phyloP scores from a whole-genome alignment of 2,888 invertebrate genomes.

The Caenorhabditis uteleia region DNA sequence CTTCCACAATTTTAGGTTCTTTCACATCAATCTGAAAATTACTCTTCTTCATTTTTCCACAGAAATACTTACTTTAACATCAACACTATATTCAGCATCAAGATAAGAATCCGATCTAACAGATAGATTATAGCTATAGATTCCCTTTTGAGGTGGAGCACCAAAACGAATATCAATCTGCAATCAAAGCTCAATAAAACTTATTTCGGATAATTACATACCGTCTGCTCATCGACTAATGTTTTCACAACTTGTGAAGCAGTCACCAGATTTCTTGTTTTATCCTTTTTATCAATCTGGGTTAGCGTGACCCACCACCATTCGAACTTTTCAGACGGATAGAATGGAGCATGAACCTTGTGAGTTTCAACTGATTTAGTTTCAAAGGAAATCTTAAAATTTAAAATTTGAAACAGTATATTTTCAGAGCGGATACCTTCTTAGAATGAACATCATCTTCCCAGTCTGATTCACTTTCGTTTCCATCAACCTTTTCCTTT shows the following conservation, averaged over 20 bases:
- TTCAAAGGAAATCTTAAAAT: conserved; percentile 56
- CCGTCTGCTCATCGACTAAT: conserved; percentile 80
- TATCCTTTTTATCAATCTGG: conserved; percentile 79
- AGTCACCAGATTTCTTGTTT: conserved; percentile 81
- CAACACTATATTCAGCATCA: conserved; percentile 92
- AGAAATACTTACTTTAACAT: conserved; percentile 79
- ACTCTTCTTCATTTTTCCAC: not conserved
- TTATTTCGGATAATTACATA: conserved; percentile 17
- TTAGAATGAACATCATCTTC: conserved; percentile 32
- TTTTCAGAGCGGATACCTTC: too few relatives aligned
- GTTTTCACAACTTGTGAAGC: conserved; percentile 92
- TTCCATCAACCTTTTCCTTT: conserved; percentile 25
- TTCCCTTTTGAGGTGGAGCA: conserved; percentile 90
- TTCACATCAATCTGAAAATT: conserved; percentile 84
- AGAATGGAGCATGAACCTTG: conserved; percentile 94
- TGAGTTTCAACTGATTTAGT: conserved; percentile 92
- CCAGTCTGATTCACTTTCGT: conserved; percentile 29
- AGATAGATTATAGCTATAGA: conserved; percentile 81
- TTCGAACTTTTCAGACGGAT: conserved; percentile 93
- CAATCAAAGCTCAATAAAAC: conserved; percentile 19
- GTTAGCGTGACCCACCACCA: conserved; percentile 98
- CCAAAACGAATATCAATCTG: conserved; percentile 87
- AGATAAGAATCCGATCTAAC: conserved; percentile 94
- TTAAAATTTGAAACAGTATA: too few relatives aligned
- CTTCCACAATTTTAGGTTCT: conserved; percentile 78